Percentiles rank a stretch among this genome's conserved stretches.
phyloP scores from a whole-genome alignment of 2,797 vertebrate genomes.

The Nannoperca australis region DNA sequence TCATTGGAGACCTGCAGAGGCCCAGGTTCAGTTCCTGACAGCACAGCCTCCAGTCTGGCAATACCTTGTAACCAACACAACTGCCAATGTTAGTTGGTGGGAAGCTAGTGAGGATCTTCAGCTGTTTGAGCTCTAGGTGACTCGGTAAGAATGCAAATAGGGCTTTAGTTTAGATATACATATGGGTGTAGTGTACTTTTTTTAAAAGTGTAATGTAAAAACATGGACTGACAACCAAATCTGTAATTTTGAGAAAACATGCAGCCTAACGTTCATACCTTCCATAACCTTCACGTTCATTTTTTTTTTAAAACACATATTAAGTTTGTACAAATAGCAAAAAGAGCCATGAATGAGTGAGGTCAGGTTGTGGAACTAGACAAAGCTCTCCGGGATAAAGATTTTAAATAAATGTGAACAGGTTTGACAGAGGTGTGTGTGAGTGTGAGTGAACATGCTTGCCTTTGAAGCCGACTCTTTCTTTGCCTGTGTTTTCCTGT shows the following conservation, averaged over 20 bases:
- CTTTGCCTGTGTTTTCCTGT: conserved; percentile 49
- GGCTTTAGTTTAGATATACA: neutral
- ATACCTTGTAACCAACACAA: neutral
- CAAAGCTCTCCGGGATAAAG: neutral
- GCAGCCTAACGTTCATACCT: too few species aligned
- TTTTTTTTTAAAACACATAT: too few species aligned
- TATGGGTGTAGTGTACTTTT: neutral
- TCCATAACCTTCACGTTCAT: too few species aligned
- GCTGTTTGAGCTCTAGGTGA: neutral
- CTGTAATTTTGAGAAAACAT: neutral
- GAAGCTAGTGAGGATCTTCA: neutral
- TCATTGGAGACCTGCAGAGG: neutral
- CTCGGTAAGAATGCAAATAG: neutral
- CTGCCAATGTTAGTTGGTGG: neutral
- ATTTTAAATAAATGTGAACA: neutral
- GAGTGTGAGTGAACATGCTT: neutral
- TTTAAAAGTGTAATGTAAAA: neutral
- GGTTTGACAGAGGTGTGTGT: neutral
- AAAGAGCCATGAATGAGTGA: too few species aligned
- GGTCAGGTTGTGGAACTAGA: too few species aligned
- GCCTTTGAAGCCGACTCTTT: conserved; percentile 1
- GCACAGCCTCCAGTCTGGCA: neutral
- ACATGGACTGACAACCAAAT: neutral
- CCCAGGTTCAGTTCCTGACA: neutral
- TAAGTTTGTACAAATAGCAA: neutral